A percentile compares a stretch with the other conserved stretches of the same genome.
phyloP scores from a whole-genome alignment of 2,797 vertebrate species.

The Pagetopsis macropterus region DNA sequence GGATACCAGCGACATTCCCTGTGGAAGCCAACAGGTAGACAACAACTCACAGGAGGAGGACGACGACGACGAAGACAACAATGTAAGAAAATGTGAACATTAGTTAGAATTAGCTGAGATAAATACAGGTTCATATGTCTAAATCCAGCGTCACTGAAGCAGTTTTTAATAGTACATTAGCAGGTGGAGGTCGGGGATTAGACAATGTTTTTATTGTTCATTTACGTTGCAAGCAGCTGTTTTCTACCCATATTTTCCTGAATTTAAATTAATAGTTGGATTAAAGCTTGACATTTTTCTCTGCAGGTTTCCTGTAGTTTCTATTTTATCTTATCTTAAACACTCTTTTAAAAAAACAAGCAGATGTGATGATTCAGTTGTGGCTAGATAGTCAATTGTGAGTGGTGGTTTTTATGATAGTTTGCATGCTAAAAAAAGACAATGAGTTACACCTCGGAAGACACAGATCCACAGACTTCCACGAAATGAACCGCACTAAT shows the following conservation, averaged over 20 bases:
- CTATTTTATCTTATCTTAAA: neutral
- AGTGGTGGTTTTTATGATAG: neutral
- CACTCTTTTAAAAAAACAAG: neutral
- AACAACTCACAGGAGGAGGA: conserved; percentile 38
- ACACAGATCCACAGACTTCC: neutral
- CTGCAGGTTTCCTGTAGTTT: neutral
- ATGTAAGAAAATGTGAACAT: conserved; percentile 33
- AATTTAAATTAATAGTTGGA: neutral
- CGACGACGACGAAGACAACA: conserved; percentile 32
- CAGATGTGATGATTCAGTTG: neutral
- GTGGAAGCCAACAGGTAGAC: conserved; percentile 40
- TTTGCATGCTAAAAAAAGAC: neutral
- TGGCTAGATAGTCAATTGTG: neutral
- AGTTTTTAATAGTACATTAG: neutral
- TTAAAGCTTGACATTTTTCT: neutral
- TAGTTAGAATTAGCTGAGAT: neutral
- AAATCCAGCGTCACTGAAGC: no score
- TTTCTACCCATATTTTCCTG: neutral
- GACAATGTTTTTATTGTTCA: neutral
- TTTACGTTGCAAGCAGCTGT: neutral
- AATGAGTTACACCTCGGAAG: neutral
- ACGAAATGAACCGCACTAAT: no score
- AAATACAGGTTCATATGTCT: neutral
- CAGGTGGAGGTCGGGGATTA: neutral
- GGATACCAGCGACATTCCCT: conserved; percentile 19